A percentile compares a stretch with the other conserved stretches of the same genome.
These are phyloP conservation scores for Lasioglossum calceatum DNA, from an alignment of 2,888 invertebrate genomes.

Conservation along the genomic window DNA sequence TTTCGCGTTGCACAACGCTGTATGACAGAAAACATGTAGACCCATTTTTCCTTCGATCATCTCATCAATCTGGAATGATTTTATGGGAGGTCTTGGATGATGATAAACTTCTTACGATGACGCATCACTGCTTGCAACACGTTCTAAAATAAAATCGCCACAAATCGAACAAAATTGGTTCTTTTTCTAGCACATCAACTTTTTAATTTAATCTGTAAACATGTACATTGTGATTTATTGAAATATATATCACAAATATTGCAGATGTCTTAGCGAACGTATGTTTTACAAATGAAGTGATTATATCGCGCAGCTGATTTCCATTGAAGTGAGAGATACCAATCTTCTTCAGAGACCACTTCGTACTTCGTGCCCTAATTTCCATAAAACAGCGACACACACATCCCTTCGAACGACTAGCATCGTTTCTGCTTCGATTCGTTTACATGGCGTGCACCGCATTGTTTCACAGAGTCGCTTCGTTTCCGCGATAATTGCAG, in stretches of 20 bases:
- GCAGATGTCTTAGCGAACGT: neutral
- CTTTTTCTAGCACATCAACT: neutral
- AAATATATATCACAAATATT: neutral
- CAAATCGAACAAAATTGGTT: neutral
- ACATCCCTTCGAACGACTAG: slow-evolving; percentile 20
- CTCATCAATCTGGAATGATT: neutral
- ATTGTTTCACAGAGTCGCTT: slow-evolving; percentile 62
- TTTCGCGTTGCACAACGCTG: slow-evolving; percentile 19
- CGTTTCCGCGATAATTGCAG: slow-evolving; percentile 73
- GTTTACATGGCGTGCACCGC: slow-evolving; percentile 45
- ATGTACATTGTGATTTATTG: neutral
- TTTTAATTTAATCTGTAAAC: neutral
- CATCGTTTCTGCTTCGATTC: slow-evolving; percentile 22
- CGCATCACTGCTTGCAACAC: neutral
- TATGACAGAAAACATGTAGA: neutral
- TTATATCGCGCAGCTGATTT: slow-evolving; percentile 16
- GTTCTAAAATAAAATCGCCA: slow-evolving; percentile 8
- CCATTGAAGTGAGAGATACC: slow-evolving; percentile 18
- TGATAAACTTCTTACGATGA: slow-evolving; percentile 23
- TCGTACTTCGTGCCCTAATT: slow-evolving; percentile 52
- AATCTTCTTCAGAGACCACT: slow-evolving; percentile 40
- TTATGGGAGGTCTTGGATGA: neutral
- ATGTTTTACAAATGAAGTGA: neutral
- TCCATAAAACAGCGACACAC: slow-evolving; percentile 46
- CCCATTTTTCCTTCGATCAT: slow-evolving; percentile 1